These are phyloP conservation scores for Phrynocephalus vlangalii DNA, from an alignment of 2,797 vertebrate genomes.

Conservation along the genomic window DNA sequence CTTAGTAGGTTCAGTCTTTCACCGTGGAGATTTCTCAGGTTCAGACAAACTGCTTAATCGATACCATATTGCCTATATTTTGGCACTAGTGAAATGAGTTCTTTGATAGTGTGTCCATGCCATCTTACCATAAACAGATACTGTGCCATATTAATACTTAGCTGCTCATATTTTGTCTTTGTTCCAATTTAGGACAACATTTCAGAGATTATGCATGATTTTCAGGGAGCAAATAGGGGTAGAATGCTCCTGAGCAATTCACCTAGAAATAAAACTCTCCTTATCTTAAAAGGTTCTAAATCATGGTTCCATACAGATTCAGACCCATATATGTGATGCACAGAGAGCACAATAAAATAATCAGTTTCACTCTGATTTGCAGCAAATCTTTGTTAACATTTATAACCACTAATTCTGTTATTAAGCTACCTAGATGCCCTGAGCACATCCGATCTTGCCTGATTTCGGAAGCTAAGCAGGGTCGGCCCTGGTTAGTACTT, in stretches of 20 bases:
- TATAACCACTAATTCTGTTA: slow-evolving; percentile 20
- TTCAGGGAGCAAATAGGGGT: background rate
- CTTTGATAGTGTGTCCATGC: background rate
- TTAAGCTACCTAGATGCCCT: too few species aligned
- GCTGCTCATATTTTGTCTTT: background rate
- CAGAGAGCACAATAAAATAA: too few species aligned
- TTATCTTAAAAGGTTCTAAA: background rate
- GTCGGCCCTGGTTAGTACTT: too few species aligned
- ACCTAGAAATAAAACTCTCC: too few species aligned
- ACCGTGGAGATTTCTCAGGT: background rate
- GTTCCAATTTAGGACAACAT: background rate
- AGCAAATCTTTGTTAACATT: background rate
- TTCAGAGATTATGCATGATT: background rate
- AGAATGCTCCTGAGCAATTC: background rate
- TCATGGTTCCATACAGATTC: background rate
- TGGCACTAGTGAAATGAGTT: background rate
- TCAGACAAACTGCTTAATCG: background rate
- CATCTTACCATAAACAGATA: background rate
- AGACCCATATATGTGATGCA: too few species aligned
- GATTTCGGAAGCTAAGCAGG: too few species aligned
- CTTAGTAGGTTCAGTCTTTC: background rate
- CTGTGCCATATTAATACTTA: background rate
- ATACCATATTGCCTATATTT: background rate
- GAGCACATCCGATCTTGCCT: too few species aligned
- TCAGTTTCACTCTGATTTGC: background rate